Conservation (phyloP, 2,797 vertebrate genomes). For the Crypturellus tataupa region DNA sequence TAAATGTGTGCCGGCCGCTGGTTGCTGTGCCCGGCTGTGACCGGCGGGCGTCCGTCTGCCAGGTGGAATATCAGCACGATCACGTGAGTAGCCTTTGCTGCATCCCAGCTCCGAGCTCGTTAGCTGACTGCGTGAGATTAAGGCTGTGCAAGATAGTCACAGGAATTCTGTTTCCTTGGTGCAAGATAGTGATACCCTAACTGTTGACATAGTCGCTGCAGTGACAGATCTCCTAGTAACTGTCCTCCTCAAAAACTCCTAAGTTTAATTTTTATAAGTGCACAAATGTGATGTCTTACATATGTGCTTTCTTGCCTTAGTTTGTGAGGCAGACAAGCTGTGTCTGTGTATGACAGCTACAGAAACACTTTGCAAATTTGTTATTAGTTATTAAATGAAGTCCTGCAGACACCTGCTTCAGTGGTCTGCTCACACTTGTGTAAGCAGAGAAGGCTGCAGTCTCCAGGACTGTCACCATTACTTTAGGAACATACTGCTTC, state of each 20-base stretch:
- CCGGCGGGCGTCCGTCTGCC: conserved; percentile 87
- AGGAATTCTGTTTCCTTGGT: background rate
- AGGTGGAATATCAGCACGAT: conserved; percentile 82
- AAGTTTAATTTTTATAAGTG: background rate
- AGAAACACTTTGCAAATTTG: background rate
- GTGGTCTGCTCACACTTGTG: background rate
- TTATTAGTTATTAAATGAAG: background rate
- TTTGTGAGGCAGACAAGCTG: background rate
- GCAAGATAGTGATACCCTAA: rapidly evolving
- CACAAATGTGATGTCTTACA: rapidly evolving
- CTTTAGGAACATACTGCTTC: background rate
- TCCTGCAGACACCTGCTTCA: background rate
- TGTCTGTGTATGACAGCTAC: background rate
- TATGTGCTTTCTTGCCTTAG: rapidly evolving
- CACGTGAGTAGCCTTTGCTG: conserved; percentile 76
- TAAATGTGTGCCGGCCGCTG: conserved; percentile 92
- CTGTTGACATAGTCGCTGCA: background rate
- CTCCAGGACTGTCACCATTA: background rate
- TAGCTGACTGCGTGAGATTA: background rate
- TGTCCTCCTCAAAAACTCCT: background rate
- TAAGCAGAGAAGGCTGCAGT: background rate
- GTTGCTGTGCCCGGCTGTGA: conserved; percentile 88
- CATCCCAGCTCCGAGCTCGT: background rate
- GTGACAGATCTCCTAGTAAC: background rate
- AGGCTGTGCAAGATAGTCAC: background rate